Conservation (phyloP, 2,797 vertebrate species). For the Cyclura pinguis region DNA sequence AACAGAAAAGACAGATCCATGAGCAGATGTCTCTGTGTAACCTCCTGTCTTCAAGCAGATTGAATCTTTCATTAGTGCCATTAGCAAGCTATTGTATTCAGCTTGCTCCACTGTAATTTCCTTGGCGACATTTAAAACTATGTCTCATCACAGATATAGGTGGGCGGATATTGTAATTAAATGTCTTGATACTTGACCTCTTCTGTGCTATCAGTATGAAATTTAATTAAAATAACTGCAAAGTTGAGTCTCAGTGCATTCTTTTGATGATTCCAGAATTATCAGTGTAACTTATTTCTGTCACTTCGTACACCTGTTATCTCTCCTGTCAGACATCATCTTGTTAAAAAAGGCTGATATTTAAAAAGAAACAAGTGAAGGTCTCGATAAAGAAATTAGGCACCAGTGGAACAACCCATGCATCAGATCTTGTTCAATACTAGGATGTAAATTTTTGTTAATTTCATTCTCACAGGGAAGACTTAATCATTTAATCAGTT, state of each 20-base stretch:
- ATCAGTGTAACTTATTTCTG: background rate
- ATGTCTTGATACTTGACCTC: constrained; percentile 39
- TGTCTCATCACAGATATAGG: constrained; percentile 24
- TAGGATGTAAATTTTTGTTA: no score
- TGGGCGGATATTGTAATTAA: constrained; percentile 56
- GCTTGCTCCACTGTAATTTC: constrained; percentile 53
- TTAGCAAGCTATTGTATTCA: constrained; percentile 46
- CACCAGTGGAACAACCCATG: no score
- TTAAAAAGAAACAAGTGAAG: background rate
- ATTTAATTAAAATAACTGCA: constrained; percentile 47
- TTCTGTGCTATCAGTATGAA: constrained; percentile 19
- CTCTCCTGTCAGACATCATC: background rate
- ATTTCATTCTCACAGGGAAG: no score
- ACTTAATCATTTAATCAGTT: no score
- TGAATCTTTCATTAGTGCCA: constrained; percentile 47
- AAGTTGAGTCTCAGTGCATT: background rate
- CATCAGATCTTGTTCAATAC: no score
- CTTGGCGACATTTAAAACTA: constrained; percentile 21
- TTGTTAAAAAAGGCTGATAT: background rate
- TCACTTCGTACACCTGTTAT: background rate
- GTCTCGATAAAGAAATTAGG: background rate
- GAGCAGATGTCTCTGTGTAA: constrained; percentile 32
- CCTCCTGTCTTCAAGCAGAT: constrained; percentile 57
- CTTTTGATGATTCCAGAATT: constrained; percentile 18
- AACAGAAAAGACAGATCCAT: constrained; percentile 36